Conservation (phyloP, 2,888 invertebrate species). For the Himalopsyche tibetana region DNA sequence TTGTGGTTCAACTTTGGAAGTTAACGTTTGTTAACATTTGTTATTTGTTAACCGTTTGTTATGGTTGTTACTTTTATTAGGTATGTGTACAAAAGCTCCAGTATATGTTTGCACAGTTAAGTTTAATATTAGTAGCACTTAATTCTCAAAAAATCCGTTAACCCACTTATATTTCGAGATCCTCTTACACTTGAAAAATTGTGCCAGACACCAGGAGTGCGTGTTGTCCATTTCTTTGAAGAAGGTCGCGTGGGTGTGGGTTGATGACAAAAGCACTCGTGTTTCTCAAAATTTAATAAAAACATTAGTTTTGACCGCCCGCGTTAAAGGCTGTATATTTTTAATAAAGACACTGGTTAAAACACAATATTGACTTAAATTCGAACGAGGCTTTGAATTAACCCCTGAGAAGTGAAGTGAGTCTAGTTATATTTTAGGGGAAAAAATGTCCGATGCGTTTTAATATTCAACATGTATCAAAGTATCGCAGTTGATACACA, state of each 20-base stretch:
- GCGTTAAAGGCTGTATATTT: neutral
- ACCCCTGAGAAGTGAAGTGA: too few relatives aligned
- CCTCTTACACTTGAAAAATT: neutral
- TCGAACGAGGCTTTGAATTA: neutral
- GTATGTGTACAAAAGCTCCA: too few relatives aligned
- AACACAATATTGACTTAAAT: neutral
- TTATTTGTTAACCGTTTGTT: too few relatives aligned
- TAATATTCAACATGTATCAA: too few relatives aligned
- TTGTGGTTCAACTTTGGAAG: too few relatives aligned
- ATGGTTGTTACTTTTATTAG: too few relatives aligned
- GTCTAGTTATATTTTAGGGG: too few relatives aligned
- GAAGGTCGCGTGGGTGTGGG: neutral
- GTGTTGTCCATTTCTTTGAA: neutral
- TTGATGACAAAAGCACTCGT: neutral
- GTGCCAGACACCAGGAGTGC: neutral
- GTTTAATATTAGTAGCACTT: too few relatives aligned
- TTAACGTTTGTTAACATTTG: too few relatives aligned
- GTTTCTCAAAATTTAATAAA: conserved; percentile 7
- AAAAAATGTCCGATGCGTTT: too few relatives aligned
- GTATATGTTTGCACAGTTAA: too few relatives aligned
- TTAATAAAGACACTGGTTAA: neutral
- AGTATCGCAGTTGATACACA: too few relatives aligned
- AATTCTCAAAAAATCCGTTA: neutral
- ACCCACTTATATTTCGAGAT: neutral
- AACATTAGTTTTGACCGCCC: neutral